Evolutionary conservation across 2,797 vertebrate species (phyloP), one percentile per base, ranked within the genome.

Genomic region (Gephyroberyx darwinii): DNA sequence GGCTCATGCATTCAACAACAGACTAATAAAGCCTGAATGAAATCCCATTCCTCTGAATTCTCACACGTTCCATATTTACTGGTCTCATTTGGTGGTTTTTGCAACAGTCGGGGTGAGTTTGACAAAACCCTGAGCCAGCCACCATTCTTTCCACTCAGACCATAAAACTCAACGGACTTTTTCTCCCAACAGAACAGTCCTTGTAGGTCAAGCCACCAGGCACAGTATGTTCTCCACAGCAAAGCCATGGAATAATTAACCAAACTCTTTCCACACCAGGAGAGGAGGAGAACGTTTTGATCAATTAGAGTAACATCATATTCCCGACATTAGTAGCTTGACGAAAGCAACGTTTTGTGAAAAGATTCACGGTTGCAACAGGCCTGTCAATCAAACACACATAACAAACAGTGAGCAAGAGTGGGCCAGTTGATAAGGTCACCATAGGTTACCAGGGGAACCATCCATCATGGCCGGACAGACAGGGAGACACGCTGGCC

Each of bases 101-200:
- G 86, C 83, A 90, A 83, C 84, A 76, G 83, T 86, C 78, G 65
- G 82, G 83, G 84, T 72, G 87, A 86, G 81, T 81, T 84, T 85
- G 88, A 91, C 81, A 88, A 79, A 88, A 80, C 77, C 87, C 87
- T 47, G 88, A 84, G 87, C 83, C 86, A 86, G 86, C 83, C 83
- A 2, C 88, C 81, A 83, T 90, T 91, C 88, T 92, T 92, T 92
- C 90, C 91, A 90, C 88, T 89, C 78, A 8, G 78, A 90, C 88
- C 86, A 91, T 91, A 91, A 92, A 92, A 91, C 76, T 74, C 16
- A 7, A 76, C 45, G 56, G 47, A 71, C 68, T 77, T 81, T 91
- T 86, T 88, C 81, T 86, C 76, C 74, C 72, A 79, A 87, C 86
- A 89, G 83, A 86, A 76, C 66, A 9, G 65, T 56, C 78, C 73